Evolutionary conservation across 2,113 vertebrate species (phyloP), one percentile per base, ranked within the genome.

Genomic region (Psophia crepitans): DNA sequence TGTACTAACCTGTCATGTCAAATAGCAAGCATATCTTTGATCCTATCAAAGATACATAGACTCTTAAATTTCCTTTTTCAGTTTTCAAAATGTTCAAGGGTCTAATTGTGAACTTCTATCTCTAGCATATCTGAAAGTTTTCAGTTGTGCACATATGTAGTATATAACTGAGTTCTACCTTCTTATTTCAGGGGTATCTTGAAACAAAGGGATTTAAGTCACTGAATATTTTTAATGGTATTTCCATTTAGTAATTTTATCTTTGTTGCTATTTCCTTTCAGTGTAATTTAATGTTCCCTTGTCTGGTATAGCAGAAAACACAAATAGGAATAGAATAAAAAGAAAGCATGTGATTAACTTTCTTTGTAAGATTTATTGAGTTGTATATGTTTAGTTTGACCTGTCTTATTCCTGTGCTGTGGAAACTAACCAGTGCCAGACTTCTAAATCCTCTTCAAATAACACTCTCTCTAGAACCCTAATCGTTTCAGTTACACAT

Each of bases 381-480:
- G 56, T 77, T 93, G 78, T 80, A 23, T 79, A 77, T 61, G 85
- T 94, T 96, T 91, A 93, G 91, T 82, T 96, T 80, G 75, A 96
- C 69, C 87, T 90, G 93, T 88, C 90, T 94, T 93, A 70, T 69
- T 88, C 54, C 63, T 88, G 41, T 66, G 70, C 87, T 96, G 58
- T 88, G 84, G 93, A 96, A 96, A 87, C 54, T 96, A 94, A 95
- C 57, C 89, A 96, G 90, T 63, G 66, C 26, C 92, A 91, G 87
- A 69, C 82, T 88, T 95, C 54, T 77, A 93, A 97, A 93, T 90
- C 78, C 58, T 93, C 60, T 85, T 95, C 87, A 94, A 88, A 94
- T 87, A 94, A 69, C 93, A 93, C 81, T 70, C 80, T 92, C 58
- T 66, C 82, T 74, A 94, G 91, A 93, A 85, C 66, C 23, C 63